Percentiles rank a stretch among this genome's conserved stretches.
These are phyloP conservation scores for Clarias platycephalus DNA, from an alignment of 2,797 vertebrate genomes.

Conservation along the genomic window DNA sequence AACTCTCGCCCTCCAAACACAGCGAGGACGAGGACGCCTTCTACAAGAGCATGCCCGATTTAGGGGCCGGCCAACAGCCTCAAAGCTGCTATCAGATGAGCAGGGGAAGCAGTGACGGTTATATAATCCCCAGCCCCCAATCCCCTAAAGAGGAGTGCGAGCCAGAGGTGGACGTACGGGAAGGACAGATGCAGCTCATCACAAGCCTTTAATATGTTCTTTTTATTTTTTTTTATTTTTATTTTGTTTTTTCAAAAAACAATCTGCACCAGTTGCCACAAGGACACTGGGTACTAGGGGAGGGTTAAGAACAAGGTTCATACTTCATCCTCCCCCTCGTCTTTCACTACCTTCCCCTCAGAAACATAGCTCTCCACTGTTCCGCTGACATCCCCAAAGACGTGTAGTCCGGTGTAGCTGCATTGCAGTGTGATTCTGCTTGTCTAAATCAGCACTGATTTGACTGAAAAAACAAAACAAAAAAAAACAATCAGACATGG, in stretches of 20 bases:
- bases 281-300: conserved; percentile 27
- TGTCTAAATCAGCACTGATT: conserved; percentile 30
- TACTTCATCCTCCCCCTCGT: conserved; percentile 41
- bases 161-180: conserved; percentile 93
- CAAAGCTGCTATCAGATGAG: conserved; percentile 98
- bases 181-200: conserved; percentile 99
- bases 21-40: conserved; percentile 96
- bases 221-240: conserved; percentile 54
- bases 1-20: conserved; percentile 90
- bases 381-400: conserved; percentile 42
- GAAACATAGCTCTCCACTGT: conserved; percentile 24
- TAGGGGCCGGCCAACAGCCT: conserved; percentile 90
- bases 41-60: conserved; percentile 99
- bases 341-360: conserved; percentile 39
- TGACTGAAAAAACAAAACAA: conserved; percentile 13
- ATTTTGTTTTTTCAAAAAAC: conserved; percentile 65
- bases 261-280: conserved; percentile 53
- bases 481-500: conserved; percentile 11
- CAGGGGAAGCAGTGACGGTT: conserved; percentile 91
- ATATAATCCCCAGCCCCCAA: conserved; percentile 86
- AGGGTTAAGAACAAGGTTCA: conserved; percentile 30
- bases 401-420: conserved; percentile 19
- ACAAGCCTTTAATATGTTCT: conserved; percentile 90
- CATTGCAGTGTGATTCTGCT: conserved; percentile 36
- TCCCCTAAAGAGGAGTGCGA: conserved; percentile 87